These are phyloP conservation scores for Diabrotica balteata DNA, from an alignment of 2,888 invertebrate species.

Conservation along the genomic window DNA sequence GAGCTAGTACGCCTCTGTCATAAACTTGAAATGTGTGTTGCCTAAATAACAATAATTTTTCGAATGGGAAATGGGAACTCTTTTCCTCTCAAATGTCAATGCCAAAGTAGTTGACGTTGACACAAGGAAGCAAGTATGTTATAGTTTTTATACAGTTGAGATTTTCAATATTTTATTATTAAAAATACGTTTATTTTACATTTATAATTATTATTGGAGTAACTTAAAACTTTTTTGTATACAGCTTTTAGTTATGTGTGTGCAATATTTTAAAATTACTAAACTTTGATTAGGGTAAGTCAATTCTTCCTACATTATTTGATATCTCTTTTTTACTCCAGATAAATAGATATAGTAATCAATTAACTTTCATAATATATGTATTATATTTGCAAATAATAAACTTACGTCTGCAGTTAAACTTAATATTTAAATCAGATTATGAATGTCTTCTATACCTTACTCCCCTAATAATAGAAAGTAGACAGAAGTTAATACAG, in stretches of 20 bases:
- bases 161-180: too few relatives aligned
- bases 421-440: not conserved
- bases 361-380: not conserved
- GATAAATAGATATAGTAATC: slow-evolving; percentile 5
- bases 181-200: too few relatives aligned
- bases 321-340: slow-evolving; percentile 7
- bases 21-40: too few relatives aligned
- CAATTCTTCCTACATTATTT: not conserved
- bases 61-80: too few relatives aligned
- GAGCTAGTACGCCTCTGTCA: too few relatives aligned
- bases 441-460: not conserved
- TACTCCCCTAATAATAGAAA: slow-evolving; percentile 1
- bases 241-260: not conserved
- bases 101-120: not conserved
- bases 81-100: not conserved
- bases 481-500: not conserved
- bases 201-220: too few relatives aligned
- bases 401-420: not conserved
- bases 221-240: too few relatives aligned
- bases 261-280: slow-evolving; percentile 8
- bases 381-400: not conserved
- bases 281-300: slow-evolving; percentile 5
- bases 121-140: not conserved
- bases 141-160: not conserved
- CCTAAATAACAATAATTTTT: too few relatives aligned